Base-by-base conservation (phyloP, 2,797 vertebrate genomes). In the Chromobotia macracanthus region DNA sequence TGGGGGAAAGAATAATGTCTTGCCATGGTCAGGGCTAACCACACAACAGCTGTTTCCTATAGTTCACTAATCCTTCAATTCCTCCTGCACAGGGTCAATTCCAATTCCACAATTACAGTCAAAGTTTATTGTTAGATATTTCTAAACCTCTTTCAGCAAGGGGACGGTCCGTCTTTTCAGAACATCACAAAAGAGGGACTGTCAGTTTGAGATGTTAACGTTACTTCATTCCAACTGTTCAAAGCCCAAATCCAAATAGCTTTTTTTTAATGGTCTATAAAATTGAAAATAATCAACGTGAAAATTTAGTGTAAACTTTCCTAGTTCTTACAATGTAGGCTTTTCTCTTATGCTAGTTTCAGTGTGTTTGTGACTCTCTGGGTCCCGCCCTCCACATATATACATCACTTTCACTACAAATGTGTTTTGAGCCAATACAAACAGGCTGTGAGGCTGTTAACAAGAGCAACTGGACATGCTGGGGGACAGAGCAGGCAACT, bases 41-140 rank as follows among this genome's bases (percentile, higher is more conserved):
- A 75, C 75, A 72, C 73, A 63, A 66, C 82, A 86, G 80, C 80
- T 86, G 85, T 73, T 84, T 86, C 86, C 83, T 84, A 8, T 19
- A 68, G 68, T 41, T 77, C 56, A 74, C 69, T 70, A 64, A 73
- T 67, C 69, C 63, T 73, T 66, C 63, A 23, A 56, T 81, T 71
- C 65, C 41, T 44, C 38, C 46, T 58, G 41, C 21, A 38, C 71
- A 48, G 23, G 31, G 60, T 80, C 71, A 73, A 58, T 46, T 79
- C 50, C 66, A 61, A 64, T 65, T 80, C 25, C 44, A 48, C 65
- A 31, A 69, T 50, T 69, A 28, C 51, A 31, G 65, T 51, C 56
- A 58, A 38, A 60, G 78, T 5, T 23, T 25, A 71, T 83, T 78
- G 63, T 69, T 56, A 28, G 48, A 72, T 18, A 65, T 84, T 68